Base-by-base conservation (phyloP, 92 coral and sea anemone species). In the Ricordea florida region DNA sequence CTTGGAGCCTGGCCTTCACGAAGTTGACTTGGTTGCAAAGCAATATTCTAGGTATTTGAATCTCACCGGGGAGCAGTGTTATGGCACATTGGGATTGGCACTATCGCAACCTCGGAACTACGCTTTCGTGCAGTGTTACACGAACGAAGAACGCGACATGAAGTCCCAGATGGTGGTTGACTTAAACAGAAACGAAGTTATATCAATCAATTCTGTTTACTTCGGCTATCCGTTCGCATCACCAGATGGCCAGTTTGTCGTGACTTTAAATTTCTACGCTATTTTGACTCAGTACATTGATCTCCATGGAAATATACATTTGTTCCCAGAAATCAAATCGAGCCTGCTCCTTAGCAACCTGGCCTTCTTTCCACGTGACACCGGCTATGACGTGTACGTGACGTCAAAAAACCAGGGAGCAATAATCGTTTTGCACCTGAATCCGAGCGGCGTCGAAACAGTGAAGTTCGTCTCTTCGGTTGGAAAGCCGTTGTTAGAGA, bases 301-400 rank as follows among this genome's bases (percentile, higher is more conserved):
- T 40, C 72, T 68, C 1, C 68, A 73, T 20, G 81, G 89, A 7
- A 69, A 72, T 24, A 69, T 87, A 34, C 69, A 82, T 47, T n/a
- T 82, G 47, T 85, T 85, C 13, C 75, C 43, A n/a, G 85, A 75
- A 37, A 82, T 87, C 56, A 74, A 87, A 47, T 66, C 92, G 11
- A 76, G 56, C 49, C 41, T 87, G 60, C 52, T 57, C 3, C 79
- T 87, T 6, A 87, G 92, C 41, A 72, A 76, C 81, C 85, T 82
- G 6, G 85, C 85, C 0, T 87, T 87, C 65, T 35, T 68, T 44
- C 69, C 80, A 43, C 67, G 72, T 30, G 82, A 71, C 69, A 68
- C 56, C 22, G 92, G 92, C 45, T 87, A 82, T 63, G 92, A 87
- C 61, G 52, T 87, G 5, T 82, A 87, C 64, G 88, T 87, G 49